Conservation (phyloP, 2,888 invertebrate genomes). For the Lucinisca nassula region DNA sequence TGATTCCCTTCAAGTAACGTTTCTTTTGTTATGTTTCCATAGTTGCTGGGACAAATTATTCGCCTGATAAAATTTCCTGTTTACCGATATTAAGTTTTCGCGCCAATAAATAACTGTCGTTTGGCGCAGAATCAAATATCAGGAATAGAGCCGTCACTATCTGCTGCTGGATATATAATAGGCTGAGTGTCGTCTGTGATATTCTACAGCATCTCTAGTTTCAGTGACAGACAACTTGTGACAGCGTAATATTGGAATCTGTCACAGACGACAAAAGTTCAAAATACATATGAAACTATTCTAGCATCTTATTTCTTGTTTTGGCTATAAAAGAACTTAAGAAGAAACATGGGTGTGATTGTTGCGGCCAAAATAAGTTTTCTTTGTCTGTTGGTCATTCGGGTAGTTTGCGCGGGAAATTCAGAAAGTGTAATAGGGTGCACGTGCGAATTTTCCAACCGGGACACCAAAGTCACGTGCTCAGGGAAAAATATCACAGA, state of each 20-base stretch:
- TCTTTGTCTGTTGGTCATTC: not conserved
- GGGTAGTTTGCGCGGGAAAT: not conserved
- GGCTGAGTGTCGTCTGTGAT: not conserved
- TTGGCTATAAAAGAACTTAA: not conserved
- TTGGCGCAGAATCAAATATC: slow-evolving; percentile 17
- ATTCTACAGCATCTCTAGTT: not conserved
- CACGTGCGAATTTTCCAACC: slow-evolving; percentile 7
- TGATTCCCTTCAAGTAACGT: not conserved
- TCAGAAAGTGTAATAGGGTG: slow-evolving; percentile 10
- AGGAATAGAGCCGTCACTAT: not conserved
- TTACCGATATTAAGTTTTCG: slow-evolving; percentile 7
- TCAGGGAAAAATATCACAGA: slow-evolving; percentile 49
- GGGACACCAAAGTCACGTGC: slow-evolving; percentile 58
- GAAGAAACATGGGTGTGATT: not conserved
- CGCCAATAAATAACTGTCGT: slow-evolving; percentile 15
- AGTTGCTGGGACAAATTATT: not conserved
- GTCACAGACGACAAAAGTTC: slow-evolving; percentile 2
- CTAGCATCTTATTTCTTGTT: not conserved
- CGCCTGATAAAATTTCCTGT: slow-evolving; percentile 1
- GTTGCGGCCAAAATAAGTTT: not conserved
- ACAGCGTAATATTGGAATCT: slow-evolving; percentile 4
- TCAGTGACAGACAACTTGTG: slow-evolving; percentile 1
- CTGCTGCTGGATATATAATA: slow-evolving; percentile 11
- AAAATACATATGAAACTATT: not conserved
- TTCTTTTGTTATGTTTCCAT: not conserved